Evolutionary conservation across 2,797 vertebrate species (phyloP).

Genomic region (Dendrocincla tyrannina): DNA sequence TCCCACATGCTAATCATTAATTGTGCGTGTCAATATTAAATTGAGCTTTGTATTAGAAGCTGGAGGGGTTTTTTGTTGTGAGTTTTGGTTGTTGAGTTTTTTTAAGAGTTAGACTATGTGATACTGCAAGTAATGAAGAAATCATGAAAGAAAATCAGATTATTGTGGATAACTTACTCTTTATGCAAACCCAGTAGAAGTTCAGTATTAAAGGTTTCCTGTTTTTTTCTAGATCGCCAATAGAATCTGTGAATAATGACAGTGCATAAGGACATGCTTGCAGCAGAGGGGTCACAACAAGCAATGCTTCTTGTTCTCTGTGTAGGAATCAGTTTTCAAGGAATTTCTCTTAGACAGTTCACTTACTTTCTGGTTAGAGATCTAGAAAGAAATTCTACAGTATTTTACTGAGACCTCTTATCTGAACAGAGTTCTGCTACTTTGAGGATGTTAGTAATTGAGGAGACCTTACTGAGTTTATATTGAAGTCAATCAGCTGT

Average conservation of each 20-base stretch:
- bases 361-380: not conserved
- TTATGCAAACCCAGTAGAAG: not conserved
- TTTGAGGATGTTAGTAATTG: not conserved
- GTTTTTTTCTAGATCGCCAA: not conserved
- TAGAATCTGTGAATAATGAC: not conserved
- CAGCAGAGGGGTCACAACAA: not conserved
- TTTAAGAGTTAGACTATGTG: not conserved
- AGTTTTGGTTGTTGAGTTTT: not conserved
- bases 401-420: not conserved
- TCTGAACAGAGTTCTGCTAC: not conserved
- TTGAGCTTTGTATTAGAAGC: not conserved
- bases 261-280: not conserved
- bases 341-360: not conserved
- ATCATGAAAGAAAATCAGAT: not conserved
- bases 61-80: rapidly evolving
- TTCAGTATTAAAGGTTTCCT: not conserved
- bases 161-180: not conserved
- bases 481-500: not conserved
- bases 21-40: not conserved
- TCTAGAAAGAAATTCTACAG: not conserved
- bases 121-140: not conserved
- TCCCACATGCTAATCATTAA: not conserved
- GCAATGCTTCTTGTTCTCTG: not conserved
- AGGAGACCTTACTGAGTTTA: not conserved
- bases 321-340: not conserved